phyloP scores from a whole-genome alignment of 2,113 vertebrate species.

The Oreochromis aureus region DNA sequence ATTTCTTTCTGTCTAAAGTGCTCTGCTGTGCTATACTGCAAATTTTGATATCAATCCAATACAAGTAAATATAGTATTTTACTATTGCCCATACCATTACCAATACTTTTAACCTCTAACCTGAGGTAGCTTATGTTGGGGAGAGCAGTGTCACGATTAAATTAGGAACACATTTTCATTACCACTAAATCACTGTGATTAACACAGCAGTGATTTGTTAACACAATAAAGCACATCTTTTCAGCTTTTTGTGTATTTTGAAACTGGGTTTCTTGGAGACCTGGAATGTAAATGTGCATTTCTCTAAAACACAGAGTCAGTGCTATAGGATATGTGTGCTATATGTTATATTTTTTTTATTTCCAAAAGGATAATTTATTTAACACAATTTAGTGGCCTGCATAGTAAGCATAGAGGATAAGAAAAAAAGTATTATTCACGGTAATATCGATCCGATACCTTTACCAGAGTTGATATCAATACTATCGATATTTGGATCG shows the following conservation, averaged over 20 bases:
- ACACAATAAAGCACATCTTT: not conserved
- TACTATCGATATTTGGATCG: not conserved
- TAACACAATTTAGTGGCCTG: not conserved
- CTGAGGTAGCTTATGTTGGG: not conserved
- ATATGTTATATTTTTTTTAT: not conserved
- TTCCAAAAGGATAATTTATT: not conserved
- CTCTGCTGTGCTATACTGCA: not conserved
- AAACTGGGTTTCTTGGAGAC: not conserved
- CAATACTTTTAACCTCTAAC: not conserved
- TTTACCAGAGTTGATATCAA: not conserved
- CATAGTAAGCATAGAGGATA: not conserved
- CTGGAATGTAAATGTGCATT: not conserved
- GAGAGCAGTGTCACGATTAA: not conserved
- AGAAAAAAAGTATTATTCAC: not conserved
- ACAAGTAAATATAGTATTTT: not conserved
- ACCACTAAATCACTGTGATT: not conserved
- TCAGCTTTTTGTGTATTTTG: not conserved
- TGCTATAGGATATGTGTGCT: not conserved
- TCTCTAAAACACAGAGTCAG: not conserved
- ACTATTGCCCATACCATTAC: not conserved
- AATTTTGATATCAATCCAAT: not conserved
- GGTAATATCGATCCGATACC: fast-evolving
- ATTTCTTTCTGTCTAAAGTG: not conserved
- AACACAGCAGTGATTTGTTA: not conserved
- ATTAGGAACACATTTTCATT: not conserved